Percentiles rank a stretch among this genome's conserved stretches.
Conservation (phyloP, 2,797 vertebrate genomes). For the Epinephelus malabaricus region DNA sequence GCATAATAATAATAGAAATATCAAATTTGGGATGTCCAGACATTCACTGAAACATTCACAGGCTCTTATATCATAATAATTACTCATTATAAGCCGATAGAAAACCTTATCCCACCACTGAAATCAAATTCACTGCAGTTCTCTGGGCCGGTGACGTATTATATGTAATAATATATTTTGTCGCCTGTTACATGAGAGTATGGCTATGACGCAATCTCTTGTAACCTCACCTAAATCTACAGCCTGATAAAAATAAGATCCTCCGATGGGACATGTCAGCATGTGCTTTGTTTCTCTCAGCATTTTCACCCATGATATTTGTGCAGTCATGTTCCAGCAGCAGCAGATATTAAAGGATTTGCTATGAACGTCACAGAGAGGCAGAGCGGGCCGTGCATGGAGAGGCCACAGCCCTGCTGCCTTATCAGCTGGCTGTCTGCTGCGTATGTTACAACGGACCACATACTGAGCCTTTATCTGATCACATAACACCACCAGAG, state of each 20-base stretch:
- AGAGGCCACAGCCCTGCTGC: conserved; percentile 54
- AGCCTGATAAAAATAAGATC: no score
- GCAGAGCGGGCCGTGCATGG: conserved; percentile 28
- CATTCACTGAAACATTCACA: neutral
- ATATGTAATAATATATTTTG: conserved; percentile 11
- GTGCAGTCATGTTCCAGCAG: conserved; percentile 14
- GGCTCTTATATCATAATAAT: neutral
- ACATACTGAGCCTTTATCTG: conserved; percentile 20
- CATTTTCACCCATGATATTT: neutral
- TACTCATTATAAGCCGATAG: neutral
- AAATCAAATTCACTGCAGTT: neutral
- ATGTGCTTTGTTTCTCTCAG: neutral
- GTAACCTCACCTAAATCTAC: neutral
- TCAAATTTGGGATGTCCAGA: neutral
- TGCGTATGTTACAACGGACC: conserved; percentile 49
- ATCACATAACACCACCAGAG: conserved; percentile 8
- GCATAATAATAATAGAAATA: neutral
- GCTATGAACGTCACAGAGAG: conserved; percentile 54
- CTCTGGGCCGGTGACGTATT: conserved; percentile 23
- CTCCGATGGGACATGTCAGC: neutral
- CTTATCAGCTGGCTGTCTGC: conserved; percentile 36
- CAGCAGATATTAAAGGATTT: conserved; percentile 53
- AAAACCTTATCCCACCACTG: neutral
- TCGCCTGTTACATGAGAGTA: neutral
- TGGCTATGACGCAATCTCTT: conserved; percentile 31